A percentile compares a stretch with the other conserved stretches of the same genome.
phyloP scores from a whole-genome alignment of 2,888 invertebrate genomes.

The Apodemia mormo region DNA sequence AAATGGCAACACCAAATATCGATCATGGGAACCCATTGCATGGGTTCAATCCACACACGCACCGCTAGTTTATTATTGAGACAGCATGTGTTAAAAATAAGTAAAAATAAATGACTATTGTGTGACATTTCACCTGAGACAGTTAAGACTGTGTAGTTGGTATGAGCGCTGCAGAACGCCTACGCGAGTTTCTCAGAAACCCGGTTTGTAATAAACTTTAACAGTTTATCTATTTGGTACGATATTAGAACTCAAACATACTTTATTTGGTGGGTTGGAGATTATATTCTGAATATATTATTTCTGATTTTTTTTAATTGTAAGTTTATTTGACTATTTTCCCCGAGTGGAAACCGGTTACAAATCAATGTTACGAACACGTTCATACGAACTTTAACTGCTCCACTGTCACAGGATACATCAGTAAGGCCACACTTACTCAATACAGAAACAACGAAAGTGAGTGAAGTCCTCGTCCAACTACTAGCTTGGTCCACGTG shows the following conservation, averaged over 20 bases:
- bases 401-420: neutral
- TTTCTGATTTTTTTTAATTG: neutral
- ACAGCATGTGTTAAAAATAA: neutral
- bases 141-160: neutral
- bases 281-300: no score
- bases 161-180: neutral
- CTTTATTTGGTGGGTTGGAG: no score
- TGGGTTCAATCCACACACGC: neutral
- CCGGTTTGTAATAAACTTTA: no score
- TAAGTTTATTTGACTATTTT: neutral
- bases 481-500: neutral
- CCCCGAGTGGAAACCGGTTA: no score
- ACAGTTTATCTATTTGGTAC: no score
- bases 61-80: neutral
- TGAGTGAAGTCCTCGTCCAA: slow-evolving; percentile 5
- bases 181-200: no score
- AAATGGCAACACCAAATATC: no score
- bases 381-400: neutral
- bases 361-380: no score
- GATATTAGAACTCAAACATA: no score
- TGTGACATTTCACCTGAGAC: neutral
- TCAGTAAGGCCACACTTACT: neutral
- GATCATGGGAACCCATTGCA: neutral
- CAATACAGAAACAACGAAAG: slow-evolving; percentile 12
- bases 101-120: slow-evolving; percentile 1